These are phyloP conservation scores for Octopus sinensis DNA, from an alignment of 1,140 invertebrate species.

Conservation along the genomic window DNA sequence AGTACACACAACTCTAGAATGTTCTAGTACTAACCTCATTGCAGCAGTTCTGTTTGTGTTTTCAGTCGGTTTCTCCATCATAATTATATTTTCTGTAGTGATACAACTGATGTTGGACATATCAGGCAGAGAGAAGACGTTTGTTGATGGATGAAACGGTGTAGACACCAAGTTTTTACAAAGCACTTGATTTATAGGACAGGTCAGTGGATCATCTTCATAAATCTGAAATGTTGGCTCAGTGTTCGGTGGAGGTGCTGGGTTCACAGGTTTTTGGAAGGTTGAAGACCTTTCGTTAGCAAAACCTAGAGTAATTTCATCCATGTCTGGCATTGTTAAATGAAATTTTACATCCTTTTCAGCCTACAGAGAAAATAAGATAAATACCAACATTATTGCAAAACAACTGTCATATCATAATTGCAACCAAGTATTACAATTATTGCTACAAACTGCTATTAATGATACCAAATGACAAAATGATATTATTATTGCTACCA, in stretches of 20 bases:
- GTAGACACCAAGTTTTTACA: neutral
- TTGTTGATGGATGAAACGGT: neutral
- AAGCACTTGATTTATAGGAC: neutral
- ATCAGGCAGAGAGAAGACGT: neutral
- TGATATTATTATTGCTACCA: too few species aligned
- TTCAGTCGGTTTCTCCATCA: neutral
- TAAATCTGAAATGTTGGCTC: neutral
- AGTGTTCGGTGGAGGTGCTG: neutral
- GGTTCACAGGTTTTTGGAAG: neutral
- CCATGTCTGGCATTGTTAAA: neutral
- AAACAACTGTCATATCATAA: too few species aligned
- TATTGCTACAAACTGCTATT: too few species aligned
- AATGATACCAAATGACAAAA: too few species aligned
- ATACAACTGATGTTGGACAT: neutral
- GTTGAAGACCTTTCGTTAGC: neutral
- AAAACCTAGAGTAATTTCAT: neutral
- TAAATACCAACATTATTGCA: too few species aligned
- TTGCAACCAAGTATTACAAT: too few species aligned
- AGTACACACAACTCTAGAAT: slow-evolving; percentile 14
- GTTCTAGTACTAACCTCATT: neutral
- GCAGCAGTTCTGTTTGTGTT: neutral
- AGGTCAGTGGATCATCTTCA: neutral
- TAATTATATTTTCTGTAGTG: neutral
- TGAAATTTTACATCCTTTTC: neutral
- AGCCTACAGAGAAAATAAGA: too few species aligned